These are phyloP conservation scores for Actenoides lindsayi DNA, from an alignment of 2,113 vertebrate species.

Conservation along the genomic window DNA sequence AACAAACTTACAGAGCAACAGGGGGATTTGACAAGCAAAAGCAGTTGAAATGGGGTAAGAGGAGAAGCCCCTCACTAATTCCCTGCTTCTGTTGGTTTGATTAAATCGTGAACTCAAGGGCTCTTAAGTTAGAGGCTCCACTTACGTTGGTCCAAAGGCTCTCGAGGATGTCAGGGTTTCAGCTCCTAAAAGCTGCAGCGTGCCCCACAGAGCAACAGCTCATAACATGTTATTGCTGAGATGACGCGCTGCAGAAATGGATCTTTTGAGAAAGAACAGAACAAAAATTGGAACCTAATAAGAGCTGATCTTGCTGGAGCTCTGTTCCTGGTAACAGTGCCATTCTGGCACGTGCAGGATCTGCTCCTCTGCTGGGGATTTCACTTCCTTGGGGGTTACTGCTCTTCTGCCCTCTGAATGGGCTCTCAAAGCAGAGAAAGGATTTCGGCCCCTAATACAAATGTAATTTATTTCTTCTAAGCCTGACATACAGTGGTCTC, in stretches of 20 bases:
- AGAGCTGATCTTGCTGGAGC: not conserved
- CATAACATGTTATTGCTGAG: rapidly evolving
- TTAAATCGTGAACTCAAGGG: not conserved
- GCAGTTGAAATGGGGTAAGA: not conserved
- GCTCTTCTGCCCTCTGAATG: not conserved
- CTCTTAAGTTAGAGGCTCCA: not conserved
- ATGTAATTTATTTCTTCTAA: not conserved
- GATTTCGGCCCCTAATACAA: not conserved
- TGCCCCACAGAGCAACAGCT: not conserved
- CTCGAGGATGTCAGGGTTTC: not conserved
- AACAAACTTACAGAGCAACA: too few species aligned
- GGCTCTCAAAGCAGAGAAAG: not conserved
- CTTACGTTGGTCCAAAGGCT: not conserved
- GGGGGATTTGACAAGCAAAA: not conserved
- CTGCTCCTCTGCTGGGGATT: not conserved
- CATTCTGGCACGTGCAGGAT: rapidly evolving
- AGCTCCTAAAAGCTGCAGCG: rapidly evolving
- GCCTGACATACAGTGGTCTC: not conserved
- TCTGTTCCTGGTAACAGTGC: not conserved
- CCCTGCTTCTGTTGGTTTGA: not conserved
- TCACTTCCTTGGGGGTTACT: not conserved
- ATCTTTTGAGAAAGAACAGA: not conserved
- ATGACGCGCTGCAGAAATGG: not conserved
- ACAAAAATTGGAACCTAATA: rapidly evolving
- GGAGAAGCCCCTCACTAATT: rapidly evolving